Base-by-base conservation (phyloP, 1,140 invertebrate species). In the Scylla paramamosain region DNA sequence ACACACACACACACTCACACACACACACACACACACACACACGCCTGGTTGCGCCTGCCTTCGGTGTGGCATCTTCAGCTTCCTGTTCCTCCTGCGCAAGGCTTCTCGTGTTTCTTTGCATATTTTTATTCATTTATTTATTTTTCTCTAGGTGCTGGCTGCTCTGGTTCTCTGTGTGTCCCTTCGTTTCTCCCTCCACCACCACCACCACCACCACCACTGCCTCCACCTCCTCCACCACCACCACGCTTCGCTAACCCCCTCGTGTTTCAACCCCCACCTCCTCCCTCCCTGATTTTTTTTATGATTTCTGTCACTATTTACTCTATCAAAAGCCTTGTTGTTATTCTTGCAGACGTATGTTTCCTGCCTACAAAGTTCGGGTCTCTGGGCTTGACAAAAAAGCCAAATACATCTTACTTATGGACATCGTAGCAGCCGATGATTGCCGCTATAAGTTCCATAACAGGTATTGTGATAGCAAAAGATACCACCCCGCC, bases 381-480 rank as follows among this genome's bases (percentile, higher is more conserved):
- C 98, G 99, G 96, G 98, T 99, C 96, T 99, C 98, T 96, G 99
- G 99, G 96, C 97, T 99, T 97, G 99, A 99, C 97, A 98, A 99
- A 97, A 99, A 99, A 97, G 98, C 99, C 97, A 99, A 99, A 97
- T 99, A 99, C 98, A 99, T 99, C 97, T 98, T 99, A 93, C 97
- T 99, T 96, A 98, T 99, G 98, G 99, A 99, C 97, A 99, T 99
- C 97, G 99, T 99, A 92, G 98, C 99, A 31, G 99, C 99, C 88
- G 99, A 99, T 97, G 99, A 99, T 98, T 99, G 99, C 98, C 98
- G 99, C 98, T 99, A 99, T 98, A 99, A 99, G 97, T 99, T 99
- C 97, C 99, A 99, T 97, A 99, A 99, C 98, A 99, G 98, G 98
- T 99, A 95, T 95, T 95, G 94, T 95, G 52, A 88, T 67, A 87